phyloP scores from a whole-genome alignment of 2,113 vertebrate species.

The Toxostoma redivivum region DNA sequence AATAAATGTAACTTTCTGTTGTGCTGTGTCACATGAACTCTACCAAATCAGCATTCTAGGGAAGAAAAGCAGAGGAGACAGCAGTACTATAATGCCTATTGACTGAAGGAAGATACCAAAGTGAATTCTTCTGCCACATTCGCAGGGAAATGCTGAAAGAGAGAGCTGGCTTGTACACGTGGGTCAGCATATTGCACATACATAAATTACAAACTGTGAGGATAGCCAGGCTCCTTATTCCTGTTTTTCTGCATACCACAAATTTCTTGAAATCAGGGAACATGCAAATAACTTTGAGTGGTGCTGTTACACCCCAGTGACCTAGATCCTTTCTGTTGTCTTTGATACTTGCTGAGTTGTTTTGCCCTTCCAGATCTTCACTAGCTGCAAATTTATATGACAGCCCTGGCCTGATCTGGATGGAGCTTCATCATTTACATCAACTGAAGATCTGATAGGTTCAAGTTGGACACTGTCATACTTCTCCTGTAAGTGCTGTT shows the following conservation, averaged over 20 bases:
- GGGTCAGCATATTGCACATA: neutral
- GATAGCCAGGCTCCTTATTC: neutral
- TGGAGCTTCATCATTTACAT: neutral
- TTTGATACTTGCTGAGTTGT: neutral
- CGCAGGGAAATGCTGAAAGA: neutral
- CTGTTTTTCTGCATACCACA: neutral
- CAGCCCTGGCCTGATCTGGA: neutral
- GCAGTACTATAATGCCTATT: rapidly evolving
- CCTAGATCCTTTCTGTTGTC: neutral
- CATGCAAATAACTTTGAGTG: neutral
- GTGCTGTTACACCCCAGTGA: neutral
- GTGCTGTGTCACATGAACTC: neutral
- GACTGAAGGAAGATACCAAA: neutral
- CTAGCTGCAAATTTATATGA: neutral
- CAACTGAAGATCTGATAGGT: neutral
- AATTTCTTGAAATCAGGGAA: neutral
- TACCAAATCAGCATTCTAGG: neutral
- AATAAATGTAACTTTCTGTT: neutral
- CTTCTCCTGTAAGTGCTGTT: neutral
- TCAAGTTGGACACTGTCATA: neutral
- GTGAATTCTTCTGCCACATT: neutral
- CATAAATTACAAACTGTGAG: neutral
- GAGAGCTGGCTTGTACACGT: neutral
- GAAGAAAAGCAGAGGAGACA: neutral
- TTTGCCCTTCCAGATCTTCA: neutral